Percentiles rank a stretch among this genome's conserved stretches.
phyloP scores from a whole-genome alignment of 2,888 invertebrate genomes.

The Phytoseiulus persimilis region DNA sequence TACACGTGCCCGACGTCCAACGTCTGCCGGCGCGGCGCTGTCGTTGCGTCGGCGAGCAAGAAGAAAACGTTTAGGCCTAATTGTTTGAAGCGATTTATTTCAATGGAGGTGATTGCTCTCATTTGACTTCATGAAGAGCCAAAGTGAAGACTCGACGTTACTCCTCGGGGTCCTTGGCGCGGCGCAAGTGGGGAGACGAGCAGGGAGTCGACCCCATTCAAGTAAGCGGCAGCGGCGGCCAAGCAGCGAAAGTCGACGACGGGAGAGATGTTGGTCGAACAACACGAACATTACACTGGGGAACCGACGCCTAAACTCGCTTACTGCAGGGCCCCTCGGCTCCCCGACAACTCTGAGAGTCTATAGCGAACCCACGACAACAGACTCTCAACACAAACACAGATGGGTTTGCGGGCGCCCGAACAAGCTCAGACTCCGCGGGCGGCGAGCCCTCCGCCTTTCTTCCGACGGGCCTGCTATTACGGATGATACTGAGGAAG shows the following conservation, averaged over 20 bases:
- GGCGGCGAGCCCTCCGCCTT: background rate
- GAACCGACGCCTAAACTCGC: background rate
- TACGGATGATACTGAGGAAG: background rate
- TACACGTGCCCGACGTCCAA: too few species aligned
- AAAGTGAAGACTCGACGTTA: background rate
- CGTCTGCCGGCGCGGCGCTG: too few species aligned
- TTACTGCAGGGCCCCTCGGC: background rate
- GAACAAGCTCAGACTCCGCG: background rate
- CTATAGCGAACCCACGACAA: background rate
- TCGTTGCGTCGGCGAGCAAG: background rate
- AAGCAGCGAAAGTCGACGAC: background rate
- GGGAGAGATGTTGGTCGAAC: background rate
- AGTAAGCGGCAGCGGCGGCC: background rate
- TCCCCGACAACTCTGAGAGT: background rate
- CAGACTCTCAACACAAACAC: background rate
- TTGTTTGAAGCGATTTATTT: constrained; percentile 28
- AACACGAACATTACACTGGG: background rate
- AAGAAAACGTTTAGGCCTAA: constrained; percentile 23
- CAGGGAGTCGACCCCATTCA: background rate
- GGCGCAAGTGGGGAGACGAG: background rate
- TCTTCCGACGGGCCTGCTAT: background rate
- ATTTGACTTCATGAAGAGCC: constrained; percentile 36
- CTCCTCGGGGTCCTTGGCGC: background rate
- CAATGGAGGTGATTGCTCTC: constrained; percentile 35
- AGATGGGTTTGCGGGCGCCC: background rate